Evolutionary conservation across 2,797 vertebrate species (phyloP), one percentile per base, ranked within the genome.

Genomic region (Phoeniculus purpureus): DNA sequence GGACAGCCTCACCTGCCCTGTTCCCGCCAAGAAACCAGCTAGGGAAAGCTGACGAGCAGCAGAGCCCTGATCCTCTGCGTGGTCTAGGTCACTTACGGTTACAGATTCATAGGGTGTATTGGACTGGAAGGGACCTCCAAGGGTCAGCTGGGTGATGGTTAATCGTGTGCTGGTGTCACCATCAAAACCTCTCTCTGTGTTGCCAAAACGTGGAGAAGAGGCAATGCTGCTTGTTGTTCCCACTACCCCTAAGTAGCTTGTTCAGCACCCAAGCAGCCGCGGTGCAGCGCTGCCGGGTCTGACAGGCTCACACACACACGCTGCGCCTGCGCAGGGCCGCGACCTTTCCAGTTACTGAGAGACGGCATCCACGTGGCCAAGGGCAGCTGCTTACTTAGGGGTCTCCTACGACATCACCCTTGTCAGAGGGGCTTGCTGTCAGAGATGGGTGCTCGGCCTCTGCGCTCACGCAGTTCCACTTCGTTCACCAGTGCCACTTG

Each of bases 11-110:
- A 50, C 45, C 75, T 86, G 74, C 34, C 0, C 0, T 47, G 21
- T 60, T 52, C 61, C 81, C 70, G 32, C 50, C 87, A 27, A 78
- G 89, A 91, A 72, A 5, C 37, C 10, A 73, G 25, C 32, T 45
- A 58, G 71, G 40, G 76, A 80, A 94, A 90, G 87, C 27, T 58
- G 72, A 54, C 88, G 56, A 61, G 74, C 56, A 91, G 50, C 43
- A 84, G 51, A 80, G 11, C 29, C 64, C 68, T 48, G 72, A 51
- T n/a, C 54, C 72, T 68, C 81, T 21, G 6, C 19, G 25, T 7
- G 86, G 12, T 27, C 71, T 27, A 61, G 19, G 31, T 51, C 58
- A 80, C 62, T 70, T 51, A 67, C 14, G 43, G 16, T 37, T 37
- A 37, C 37, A 37, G 37, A 37, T 12, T 43, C 43, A 15, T 43